Percentiles rank a stretch among this genome's conserved stretches.
These are phyloP conservation scores for Drosophila pseudoananassae DNA, from an alignment of 1,140 invertebrate species.

Conservation along the genomic window DNA sequence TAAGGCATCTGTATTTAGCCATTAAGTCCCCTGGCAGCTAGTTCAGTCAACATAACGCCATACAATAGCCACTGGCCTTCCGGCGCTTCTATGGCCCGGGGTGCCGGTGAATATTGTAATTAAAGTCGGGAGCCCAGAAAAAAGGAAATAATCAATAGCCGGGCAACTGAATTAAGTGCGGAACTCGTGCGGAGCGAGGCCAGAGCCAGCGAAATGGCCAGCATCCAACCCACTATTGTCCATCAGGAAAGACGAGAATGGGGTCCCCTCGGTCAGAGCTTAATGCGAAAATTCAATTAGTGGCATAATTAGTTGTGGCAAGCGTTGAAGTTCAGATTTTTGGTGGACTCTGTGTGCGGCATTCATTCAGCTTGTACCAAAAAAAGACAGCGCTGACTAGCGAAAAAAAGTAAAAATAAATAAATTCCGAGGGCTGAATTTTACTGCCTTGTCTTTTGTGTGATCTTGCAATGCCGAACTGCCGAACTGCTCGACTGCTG, in stretches of 20 bases:
- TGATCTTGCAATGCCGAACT: constrained; percentile 56
- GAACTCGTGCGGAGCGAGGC: constrained; percentile 32
- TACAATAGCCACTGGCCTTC: constrained; percentile 21
- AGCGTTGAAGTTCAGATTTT: constrained; percentile 81
- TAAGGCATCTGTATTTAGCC: constrained; percentile 10
- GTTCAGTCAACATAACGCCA: constrained; percentile 15
- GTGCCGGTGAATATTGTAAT: constrained; percentile 51
- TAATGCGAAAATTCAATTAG: constrained; percentile 83
- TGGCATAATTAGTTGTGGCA: constrained; percentile 82
- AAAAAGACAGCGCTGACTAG: constrained; percentile 17
- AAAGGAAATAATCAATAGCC: constrained; percentile 64
- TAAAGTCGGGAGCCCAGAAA: constrained; percentile 42
- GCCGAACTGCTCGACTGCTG: constrained; percentile 1
- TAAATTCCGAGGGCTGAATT: constrained; percentile 27
- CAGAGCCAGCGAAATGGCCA: constrained; percentile 26
- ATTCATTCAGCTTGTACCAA: constrained; percentile 49
- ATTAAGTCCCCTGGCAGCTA: constrained; percentile 18
- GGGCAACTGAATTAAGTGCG: constrained; percentile 68
- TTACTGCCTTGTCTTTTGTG: constrained; percentile 49
- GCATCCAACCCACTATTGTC: constrained; percentile 38
- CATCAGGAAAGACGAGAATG: constrained; percentile 9
- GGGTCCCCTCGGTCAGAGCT: constrained; percentile 48
- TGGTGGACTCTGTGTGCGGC: constrained; percentile 45
- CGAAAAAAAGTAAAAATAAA: constrained; percentile 17
- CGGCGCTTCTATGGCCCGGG: background rate